phyloP scores from a whole-genome alignment of 2,113 vertebrate species.

The Syrrhaptes paradoxus region DNA sequence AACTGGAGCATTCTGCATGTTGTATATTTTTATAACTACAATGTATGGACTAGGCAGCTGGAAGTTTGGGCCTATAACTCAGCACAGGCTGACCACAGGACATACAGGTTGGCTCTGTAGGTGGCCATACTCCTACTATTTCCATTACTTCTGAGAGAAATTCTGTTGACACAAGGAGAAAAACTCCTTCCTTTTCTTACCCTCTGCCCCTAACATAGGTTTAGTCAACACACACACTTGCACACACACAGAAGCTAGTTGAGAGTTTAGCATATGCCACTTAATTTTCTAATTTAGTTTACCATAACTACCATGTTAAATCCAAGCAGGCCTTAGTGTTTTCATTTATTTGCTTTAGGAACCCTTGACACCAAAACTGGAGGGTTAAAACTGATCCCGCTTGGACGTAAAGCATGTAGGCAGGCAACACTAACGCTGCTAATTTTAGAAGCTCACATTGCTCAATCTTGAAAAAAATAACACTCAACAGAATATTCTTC shows the following conservation, averaged over 20 bases:
- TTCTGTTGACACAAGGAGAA: constrained; percentile 4
- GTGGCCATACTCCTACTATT: neutral
- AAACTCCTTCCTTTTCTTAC: neutral
- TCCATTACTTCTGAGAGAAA: neutral
- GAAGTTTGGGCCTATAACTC: neutral
- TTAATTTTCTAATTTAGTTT: constrained; percentile 28
- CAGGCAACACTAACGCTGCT: neutral
- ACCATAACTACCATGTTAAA: constrained; percentile 17
- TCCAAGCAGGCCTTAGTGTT: constrained; percentile 21
- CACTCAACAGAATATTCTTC: neutral
- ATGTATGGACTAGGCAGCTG: neutral
- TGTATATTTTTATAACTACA: neutral
- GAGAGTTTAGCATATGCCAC: neutral
- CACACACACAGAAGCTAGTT: neutral
- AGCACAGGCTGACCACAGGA: neutral
- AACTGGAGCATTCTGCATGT: neutral
- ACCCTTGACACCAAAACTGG: neutral
- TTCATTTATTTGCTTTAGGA: constrained; percentile 29
- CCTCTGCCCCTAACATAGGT: neutral
- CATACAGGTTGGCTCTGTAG: neutral
- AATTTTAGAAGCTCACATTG: constrained; percentile 13
- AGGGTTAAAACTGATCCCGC: neutral
- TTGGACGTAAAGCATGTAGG: neutral
- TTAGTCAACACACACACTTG: neutral
- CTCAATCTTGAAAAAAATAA: neutral